Base-by-base conservation (phyloP, 2,888 invertebrate genomes). In the Drosophila longiperda region DNA sequence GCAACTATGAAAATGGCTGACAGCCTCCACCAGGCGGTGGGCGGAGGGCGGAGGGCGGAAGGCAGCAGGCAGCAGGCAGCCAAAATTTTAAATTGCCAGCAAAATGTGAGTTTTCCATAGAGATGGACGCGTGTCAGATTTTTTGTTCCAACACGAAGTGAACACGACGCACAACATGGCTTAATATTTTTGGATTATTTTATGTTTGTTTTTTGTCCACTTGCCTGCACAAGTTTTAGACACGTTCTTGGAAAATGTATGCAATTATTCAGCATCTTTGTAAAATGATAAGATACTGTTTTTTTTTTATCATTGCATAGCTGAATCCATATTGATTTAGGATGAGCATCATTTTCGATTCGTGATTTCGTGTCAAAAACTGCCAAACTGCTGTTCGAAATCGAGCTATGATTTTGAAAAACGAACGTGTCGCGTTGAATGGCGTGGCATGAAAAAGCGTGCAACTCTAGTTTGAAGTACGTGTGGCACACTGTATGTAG, bases 1-100 rank as follows among this genome's bases (percentile, higher is more conserved):
- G 69, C 73, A 70, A 77, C 82, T 82, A 82, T 82, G 73, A 82
- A 82, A 84, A 75, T 66, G 80, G 67, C 86, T 83, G 83, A 81
- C 78, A 78, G 70, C 53, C 72, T 54, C 73, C 73, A 55, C 17
- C 23, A 33, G 17, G 15, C 32, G 32, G 20, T 20, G 20, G 57
- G 57, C 26, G 49, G 66, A 32, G 20, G 57, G 57, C 26, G 49
- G 66, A 23, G 38, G 45, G 49, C 54, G 20, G 20, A 20, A 23
- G 17, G 20, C 32, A 20, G 20, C 15, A 32, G 57, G 57, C 26
- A 54, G 66, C 32, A 57, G 45, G 49, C 54, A 65, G 61, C 71
- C 64, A 59, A 62, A 78, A 74, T 66, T 74, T 67, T 67, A 78
- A 78, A 78, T 67, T 78, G 74, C 78, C 66, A 67, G 70, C 66